Evolutionary conservation across 2,888 invertebrate genomes (phyloP), one percentile per base, ranked within the genome.

Genomic region (Bembecia ichneumoniformis): DNA sequence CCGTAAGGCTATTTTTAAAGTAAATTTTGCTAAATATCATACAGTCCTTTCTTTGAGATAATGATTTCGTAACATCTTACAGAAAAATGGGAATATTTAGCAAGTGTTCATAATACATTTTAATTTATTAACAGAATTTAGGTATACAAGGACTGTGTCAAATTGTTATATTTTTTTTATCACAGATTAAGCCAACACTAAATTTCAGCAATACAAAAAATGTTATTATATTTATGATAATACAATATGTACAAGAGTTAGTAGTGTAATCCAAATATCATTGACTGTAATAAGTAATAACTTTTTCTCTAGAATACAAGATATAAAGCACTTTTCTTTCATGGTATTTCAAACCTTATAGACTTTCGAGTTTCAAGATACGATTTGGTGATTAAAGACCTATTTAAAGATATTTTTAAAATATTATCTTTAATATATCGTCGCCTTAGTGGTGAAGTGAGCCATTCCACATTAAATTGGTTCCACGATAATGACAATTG

Each of bases 121-220:
- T n/a, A n/a, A n/a, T n/a, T n/a, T n/a, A n/a, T n/a, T n/a, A 28
- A 28, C 28, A 28, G 7, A 28, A 28, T 28, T 7, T 28, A 20
- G 28, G 28, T 28, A 44, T 44, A 44, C 4, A 11, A 55, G 62
- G 61, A 64, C 69, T 71, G 72, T 73, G 73, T 70, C 64, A 67
- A 69, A 66, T 68, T 64, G 57, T 73, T 67, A n/a, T 72, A 74
- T 71, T 66, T 67, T 28, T 28, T 69, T 71, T 79, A 83, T 83
- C 83, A 82, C 83, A 83, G 82, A 79, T 81, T 71, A 82, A 82
- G 83, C 82, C 79, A 77, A 80, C 77, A 73, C 71, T 75, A 68
- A 73, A 63, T 60, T 58, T 60, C 63, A 70, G 70, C 69, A 71
- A 75, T 74, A 63, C 64, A 70, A 66, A 70, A 66, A 64, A 62